A percentile compares a stretch with the other conserved stretches of the same genome.
Evolutionary conservation across 2,797 vertebrate genomes (phyloP).

Genomic region (Eulemur albifrons): DNA sequence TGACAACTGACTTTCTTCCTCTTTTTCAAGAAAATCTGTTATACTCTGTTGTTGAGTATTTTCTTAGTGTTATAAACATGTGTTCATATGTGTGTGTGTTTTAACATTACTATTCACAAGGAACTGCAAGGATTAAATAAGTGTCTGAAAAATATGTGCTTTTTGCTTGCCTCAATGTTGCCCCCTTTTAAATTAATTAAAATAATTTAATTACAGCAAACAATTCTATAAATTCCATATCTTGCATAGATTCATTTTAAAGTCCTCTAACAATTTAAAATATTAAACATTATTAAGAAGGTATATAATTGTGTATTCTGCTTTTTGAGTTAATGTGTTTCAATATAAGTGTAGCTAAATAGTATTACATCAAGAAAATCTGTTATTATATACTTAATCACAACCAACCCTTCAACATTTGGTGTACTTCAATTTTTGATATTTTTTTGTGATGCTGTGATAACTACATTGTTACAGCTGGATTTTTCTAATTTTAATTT

Average conservation of each 20-base stretch:
- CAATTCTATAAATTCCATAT: background rate
- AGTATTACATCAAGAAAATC: background rate
- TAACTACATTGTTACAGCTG: background rate
- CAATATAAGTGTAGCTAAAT: background rate
- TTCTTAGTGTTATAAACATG: background rate
- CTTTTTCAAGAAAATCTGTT: background rate
- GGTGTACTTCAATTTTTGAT: background rate
- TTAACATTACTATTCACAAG: background rate
- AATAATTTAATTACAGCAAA: background rate
- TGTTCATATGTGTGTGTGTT: background rate
- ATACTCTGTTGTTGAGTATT: background rate
- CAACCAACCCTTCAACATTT: background rate
- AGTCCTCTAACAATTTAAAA: background rate
- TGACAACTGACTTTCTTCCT: background rate
- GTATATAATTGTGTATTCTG: background rate
- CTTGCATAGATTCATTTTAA: background rate
- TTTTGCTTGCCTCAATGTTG: background rate
- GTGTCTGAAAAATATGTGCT: background rate
- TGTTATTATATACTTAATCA: background rate
- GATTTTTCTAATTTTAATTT: background rate
- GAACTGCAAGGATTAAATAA: background rate
- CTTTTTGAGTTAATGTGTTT: slow-evolving; percentile 6
- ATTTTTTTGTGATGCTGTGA: background rate
- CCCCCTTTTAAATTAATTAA: background rate
- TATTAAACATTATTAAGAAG: background rate